Conservation (phyloP, 2,113 vertebrate genomes). For the Engystomops pustulosus region DNA sequence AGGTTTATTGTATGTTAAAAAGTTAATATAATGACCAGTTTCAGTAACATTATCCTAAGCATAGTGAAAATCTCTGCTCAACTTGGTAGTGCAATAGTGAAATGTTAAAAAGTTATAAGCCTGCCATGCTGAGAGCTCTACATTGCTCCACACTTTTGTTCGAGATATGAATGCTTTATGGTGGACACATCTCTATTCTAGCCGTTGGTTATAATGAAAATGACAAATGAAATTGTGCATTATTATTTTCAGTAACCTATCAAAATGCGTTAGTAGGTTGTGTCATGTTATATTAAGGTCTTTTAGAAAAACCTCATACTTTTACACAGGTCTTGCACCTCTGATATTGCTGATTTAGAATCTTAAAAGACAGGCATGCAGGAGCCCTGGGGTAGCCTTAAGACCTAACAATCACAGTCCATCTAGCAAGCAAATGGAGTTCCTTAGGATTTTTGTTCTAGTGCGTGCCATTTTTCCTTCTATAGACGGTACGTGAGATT, state of each 20-base stretch:
- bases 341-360: slow-evolving; percentile 31
- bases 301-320: not conserved
- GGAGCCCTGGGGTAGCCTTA: slow-evolving; percentile 16
- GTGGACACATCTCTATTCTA: not conserved
- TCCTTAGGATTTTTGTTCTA: not conserved
- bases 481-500: not conserved
- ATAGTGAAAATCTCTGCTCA: no score
- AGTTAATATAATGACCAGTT: no score
- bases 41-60: no score
- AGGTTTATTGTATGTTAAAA: no score
- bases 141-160: not conserved
- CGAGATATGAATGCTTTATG: not conserved
- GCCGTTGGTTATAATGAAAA: not conserved
- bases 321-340: slow-evolving; percentile 21
- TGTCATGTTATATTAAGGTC: slow-evolving; percentile 12
- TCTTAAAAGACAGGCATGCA: slow-evolving; percentile 23
- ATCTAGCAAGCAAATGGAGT: slow-evolving; percentile 3
- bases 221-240: slow-evolving; percentile 32
- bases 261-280: slow-evolving; percentile 20
- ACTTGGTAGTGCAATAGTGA: not conserved
- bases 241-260: slow-evolving; percentile 17
- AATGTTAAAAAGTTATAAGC: not conserved
- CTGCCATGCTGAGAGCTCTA: not conserved
- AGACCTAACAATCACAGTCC: slow-evolving; percentile 16
- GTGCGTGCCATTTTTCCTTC: not conserved